Conservation (phyloP, 1,140 invertebrate genomes). For the Gryllus bimaculatus region DNA sequence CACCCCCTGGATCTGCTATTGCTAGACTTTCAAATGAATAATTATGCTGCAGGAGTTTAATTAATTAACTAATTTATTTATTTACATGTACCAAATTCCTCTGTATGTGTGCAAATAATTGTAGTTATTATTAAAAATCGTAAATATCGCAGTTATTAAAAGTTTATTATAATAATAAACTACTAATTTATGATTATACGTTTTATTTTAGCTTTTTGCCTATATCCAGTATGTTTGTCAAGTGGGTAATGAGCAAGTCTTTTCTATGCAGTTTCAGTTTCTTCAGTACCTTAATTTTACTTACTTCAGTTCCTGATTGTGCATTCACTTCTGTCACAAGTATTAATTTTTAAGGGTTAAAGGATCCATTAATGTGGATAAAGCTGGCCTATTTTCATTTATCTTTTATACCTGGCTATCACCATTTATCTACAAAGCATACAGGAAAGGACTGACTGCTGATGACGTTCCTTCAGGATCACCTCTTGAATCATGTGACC, state of each 20-base stretch:
- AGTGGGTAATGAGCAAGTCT: neutral
- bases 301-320: neutral
- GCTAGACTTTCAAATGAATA: too few relatives aligned
- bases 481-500: slow-evolving; percentile 40
- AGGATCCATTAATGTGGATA: slow-evolving; percentile 37
- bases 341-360: slow-evolving; percentile 23
- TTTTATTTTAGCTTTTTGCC: neutral
- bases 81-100: too few relatives aligned
- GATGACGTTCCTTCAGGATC: slow-evolving; percentile 41
- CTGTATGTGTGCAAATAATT: too few relatives aligned
- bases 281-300: neutral
- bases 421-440: slow-evolving; percentile 44
- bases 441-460: slow-evolving; percentile 36
- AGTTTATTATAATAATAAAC: too few relatives aligned
- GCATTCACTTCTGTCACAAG: neutral
- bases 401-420: slow-evolving; percentile 50
- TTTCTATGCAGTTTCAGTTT: neutral
- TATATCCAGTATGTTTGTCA: neutral
- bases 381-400: slow-evolving; percentile 43
- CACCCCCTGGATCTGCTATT: too few relatives aligned
- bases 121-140: too few relatives aligned
- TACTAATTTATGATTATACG: neutral
- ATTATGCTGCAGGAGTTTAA: too few relatives aligned
- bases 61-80: too few relatives aligned
- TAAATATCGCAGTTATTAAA: too few relatives aligned